Base-by-base conservation (phyloP, 2,113 vertebrate species). In the Cichladusa arquata region DNA sequence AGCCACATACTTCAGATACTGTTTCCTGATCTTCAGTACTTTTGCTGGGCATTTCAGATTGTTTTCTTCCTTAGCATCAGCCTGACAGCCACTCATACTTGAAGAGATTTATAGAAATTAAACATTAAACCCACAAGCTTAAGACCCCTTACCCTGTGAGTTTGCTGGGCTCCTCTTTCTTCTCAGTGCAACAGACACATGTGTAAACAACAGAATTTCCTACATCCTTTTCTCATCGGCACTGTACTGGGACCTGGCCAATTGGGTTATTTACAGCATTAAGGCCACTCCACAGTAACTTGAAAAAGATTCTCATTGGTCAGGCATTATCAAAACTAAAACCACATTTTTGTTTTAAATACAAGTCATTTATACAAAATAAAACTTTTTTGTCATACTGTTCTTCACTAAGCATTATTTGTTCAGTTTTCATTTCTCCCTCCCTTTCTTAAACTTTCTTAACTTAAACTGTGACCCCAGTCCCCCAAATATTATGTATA, bases 161-260 rank as follows among this genome's bases (percentile, higher is more conserved):
- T 92, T 94, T 90, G 72, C 93, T 72, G 77, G 64, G 86, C 91
- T 96, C 90, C 69, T 95, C 96, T 78, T 69, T 73, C 85, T 93
- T 92, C 93, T 96, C 95, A 80, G 82, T 71, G 91, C 66, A 96
- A 94, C 90, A 97, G 97, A 95, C 94, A 95, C 81, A 97, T 95
- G 84, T 96, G 71, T 97, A 98, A 98, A 98, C 97, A 98, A 90
- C 86, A 95, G 94, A 97, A 96, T 96, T 97, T 97, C 97, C 97
- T 97, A 91, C 96, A 97, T 97, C 97, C 97, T 98, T 96, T 97
- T 95, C 97, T 97, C 96, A 97, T 97, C 97, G 94, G 90, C 86
- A 91, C 73, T 88, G 92, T 61, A 95, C 95, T 96, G 97, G 97
- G 92, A 92, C 85, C 86, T 92, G 92, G 96, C 97, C 97, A 98